phyloP scores from a whole-genome alignment of 2,113 vertebrate species.

The Myodes glareolus region DNA sequence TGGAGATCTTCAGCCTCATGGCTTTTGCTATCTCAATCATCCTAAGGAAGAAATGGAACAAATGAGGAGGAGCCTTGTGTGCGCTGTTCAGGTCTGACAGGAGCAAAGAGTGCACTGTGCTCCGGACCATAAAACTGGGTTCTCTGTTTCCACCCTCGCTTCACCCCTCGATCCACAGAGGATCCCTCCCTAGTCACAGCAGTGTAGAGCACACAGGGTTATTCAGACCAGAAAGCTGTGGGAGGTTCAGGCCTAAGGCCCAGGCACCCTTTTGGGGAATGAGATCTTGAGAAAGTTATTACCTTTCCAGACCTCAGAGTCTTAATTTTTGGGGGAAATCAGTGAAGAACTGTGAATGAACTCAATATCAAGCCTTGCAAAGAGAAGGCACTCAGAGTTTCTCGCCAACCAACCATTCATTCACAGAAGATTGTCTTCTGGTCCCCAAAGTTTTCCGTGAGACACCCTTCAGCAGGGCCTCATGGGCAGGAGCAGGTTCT shows the following conservation, averaged over 20 bases:
- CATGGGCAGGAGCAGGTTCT: background rate
- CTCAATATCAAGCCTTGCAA: background rate
- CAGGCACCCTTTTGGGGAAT: background rate
- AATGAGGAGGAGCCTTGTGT: background rate
- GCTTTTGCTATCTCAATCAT: conserved; percentile 92
- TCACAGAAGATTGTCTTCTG: background rate
- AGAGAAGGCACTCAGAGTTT: background rate
- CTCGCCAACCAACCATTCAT: background rate
- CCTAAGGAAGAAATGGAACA: conserved; percentile 76
- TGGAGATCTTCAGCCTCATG: conserved; percentile 91
- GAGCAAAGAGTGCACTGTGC: background rate
- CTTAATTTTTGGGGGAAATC: conserved; percentile 11
- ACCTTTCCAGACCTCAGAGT: background rate
- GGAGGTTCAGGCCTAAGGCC: background rate
- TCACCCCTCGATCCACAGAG: background rate
- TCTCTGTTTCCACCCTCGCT: background rate
- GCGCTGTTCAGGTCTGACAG: background rate
- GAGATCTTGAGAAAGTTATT: background rate
- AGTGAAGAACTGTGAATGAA: background rate
- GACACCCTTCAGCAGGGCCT: background rate
- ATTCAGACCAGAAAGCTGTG: background rate
- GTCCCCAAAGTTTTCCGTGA: background rate
- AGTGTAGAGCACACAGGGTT: background rate
- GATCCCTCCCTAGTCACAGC: background rate
- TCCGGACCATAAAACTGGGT: background rate